A percentile compares a stretch with the other conserved stretches of the same genome.
phyloP scores from a whole-genome alignment of 2,888 invertebrate genomes.

The Zaprionus lineosus region DNA sequence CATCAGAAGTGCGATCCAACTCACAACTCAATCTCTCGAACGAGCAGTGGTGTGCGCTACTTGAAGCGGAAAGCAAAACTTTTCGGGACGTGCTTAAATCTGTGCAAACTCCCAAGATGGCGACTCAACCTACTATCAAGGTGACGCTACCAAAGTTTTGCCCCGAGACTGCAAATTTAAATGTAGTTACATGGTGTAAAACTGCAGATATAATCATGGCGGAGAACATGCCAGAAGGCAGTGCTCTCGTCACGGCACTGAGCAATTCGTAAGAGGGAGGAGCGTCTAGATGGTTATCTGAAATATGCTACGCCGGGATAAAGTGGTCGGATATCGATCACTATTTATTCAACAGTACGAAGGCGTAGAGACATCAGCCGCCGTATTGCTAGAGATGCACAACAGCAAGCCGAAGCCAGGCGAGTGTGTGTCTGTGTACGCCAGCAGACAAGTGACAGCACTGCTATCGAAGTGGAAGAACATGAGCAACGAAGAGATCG shows the following conservation, averaged over 20 bases:
- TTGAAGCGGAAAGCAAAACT: slow-evolving; percentile 4
- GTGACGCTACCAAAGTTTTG: background rate
- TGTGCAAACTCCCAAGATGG: background rate
- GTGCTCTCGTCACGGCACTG: slow-evolving; percentile 19
- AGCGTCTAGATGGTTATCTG: slow-evolving; percentile 26
- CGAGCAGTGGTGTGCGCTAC: slow-evolving; percentile 2
- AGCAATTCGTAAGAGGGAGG: slow-evolving; percentile 14
- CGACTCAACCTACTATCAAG: background rate
- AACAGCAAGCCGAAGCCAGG: no score
- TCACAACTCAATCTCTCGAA: slow-evolving; percentile 4
- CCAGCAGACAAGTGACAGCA: no score
- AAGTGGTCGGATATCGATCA: slow-evolving; percentile 20
- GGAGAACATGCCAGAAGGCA: slow-evolving; percentile 14
- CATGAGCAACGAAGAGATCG: no score
- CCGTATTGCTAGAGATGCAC: background rate
- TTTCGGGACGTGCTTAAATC: background rate
- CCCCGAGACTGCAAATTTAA: background rate
- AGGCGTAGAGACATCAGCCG: background rate
- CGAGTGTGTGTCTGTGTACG: no score
- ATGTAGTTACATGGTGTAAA: background rate
- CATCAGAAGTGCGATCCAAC: slow-evolving; percentile 30
- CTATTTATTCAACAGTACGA: slow-evolving; percentile 22
- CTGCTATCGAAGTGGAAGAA: no score
- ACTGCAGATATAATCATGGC: slow-evolving; percentile 6
- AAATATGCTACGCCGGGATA: slow-evolving; percentile 25